Evolutionary conservation across 2,797 vertebrate genomes (phyloP).

Genomic region (Lagodon rhomboides): DNA sequence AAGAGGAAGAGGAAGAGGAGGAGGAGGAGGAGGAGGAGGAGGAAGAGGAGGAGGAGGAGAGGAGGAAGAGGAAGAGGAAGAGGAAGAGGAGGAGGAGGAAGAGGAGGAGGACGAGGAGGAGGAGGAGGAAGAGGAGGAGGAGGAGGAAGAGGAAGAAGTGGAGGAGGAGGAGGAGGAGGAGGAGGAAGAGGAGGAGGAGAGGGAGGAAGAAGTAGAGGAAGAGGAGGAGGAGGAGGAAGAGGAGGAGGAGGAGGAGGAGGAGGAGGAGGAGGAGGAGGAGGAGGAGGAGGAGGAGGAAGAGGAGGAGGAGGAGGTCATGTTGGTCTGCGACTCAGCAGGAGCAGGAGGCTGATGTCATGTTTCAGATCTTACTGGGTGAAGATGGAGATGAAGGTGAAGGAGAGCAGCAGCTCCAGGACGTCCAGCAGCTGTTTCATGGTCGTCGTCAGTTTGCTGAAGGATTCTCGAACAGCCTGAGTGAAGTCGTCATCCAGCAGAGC

Average conservation of each 20-base stretch:
- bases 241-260: not conserved
- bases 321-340: not conserved
- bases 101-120: conserved; percentile 2
- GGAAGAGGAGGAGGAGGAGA: not conserved
- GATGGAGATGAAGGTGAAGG: conserved; percentile 88
- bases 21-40: too few species aligned
- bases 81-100: conserved; percentile 5
- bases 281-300: not conserved
- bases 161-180: not conserved
- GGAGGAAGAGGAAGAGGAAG: too few species aligned
- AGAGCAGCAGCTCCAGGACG: conserved; percentile 84
- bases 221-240: conserved; percentile 8
- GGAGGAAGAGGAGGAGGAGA: too few species aligned
- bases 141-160: not conserved
- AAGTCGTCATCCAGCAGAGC: conserved; percentile 72
- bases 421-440: conserved; percentile 60
- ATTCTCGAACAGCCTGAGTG: conserved; percentile 72
- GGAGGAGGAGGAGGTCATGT: not conserved
- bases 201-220: too few species aligned
- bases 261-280: not conserved
- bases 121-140: not conserved
- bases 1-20: not conserved
- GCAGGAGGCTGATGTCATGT: not conserved
- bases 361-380: conserved; percentile 76
- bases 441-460: conserved; percentile 65